Evolutionary conservation across 1,140 invertebrate genomes (phyloP), one percentile per base, ranked within the genome.

Genomic region (Acromyrmex heyeri): DNA sequence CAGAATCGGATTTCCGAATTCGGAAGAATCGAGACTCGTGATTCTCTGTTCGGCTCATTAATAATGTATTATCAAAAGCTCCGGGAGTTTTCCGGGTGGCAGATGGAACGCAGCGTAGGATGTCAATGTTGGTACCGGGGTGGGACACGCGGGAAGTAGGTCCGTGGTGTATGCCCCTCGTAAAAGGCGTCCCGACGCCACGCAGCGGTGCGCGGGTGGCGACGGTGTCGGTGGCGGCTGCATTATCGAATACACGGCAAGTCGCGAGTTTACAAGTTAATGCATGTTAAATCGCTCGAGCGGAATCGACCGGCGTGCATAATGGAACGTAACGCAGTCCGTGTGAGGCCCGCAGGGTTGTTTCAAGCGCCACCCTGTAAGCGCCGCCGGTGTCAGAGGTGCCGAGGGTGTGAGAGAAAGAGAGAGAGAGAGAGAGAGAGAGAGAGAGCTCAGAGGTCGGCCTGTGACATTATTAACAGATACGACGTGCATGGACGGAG

Each of bases 231-330:
- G 79, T 83, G 69, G 79, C 55, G 79, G 55, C 79, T 88, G 61
- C 73, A 89, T 88, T 89, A 88, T 88, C 82, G 57, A 72, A 38
- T 50, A 72, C 55, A 69, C 82, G 76, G 55, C 88, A 88, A 82
- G 87, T 89, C 61, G 75, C 67, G 75, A 91, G 90, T 91, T 91
- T 91, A 91, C 85, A 91, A 91, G 75, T 91, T 89, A 91, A 91
- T 91, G 86, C 86, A 88, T 87, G 90, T 90, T 92, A 92, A 92
- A 90, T 92, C 90, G 87, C 65, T 83, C 65, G 88, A 90, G 88
- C 75, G 82, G 81, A 91, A 87, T 86, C 86, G 91, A 88, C 81
- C 62, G 75, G 59, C 21, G 83, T 88, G 67, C 73, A 88, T 91
- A 91, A 90, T 90, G 87, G 67, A 90, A 78, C 83, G 73, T 88